Conservation (phyloP, 2,888 invertebrate species). For the Drosophila ezoana region DNA sequence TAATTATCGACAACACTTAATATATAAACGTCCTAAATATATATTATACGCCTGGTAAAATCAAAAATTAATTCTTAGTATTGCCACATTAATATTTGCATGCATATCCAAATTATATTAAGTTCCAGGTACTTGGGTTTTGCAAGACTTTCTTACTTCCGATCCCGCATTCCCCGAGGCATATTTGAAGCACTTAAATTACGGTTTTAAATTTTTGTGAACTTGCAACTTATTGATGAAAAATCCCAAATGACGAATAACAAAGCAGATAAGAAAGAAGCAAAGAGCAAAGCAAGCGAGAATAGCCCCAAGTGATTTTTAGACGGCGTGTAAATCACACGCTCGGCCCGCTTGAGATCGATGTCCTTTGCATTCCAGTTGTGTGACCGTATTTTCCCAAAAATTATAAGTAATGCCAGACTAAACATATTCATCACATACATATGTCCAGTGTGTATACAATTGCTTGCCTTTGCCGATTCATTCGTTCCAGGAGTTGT, state of each 20-base stretch:
- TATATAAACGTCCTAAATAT: no score
- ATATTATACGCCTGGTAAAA: no score
- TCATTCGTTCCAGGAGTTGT: constrained; percentile 2
- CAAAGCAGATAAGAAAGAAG: constrained; percentile 21
- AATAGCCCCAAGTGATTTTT: not conserved
- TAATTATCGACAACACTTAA: no score
- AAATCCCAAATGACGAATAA: constrained; percentile 36
- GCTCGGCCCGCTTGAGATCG: not conserved
- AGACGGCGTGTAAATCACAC: constrained; percentile 12
- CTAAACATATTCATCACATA: not conserved
- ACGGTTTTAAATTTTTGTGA: not conserved
- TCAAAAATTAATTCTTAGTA: no score
- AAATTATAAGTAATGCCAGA: not conserved
- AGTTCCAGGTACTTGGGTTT: not conserved
- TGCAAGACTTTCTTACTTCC: not conserved
- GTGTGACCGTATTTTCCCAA: not conserved
- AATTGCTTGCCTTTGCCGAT: not conserved
- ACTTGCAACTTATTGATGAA: constrained; percentile 7
- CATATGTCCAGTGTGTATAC: not conserved
- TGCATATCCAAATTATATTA: not conserved
- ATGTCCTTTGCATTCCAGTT: constrained; percentile 20
- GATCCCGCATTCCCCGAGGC: not conserved
- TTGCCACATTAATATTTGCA: not conserved
- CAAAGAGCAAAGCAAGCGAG: not conserved
- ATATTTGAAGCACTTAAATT: not conserved